phyloP scores from a whole-genome alignment of 2,113 vertebrate species.

The Xenus cinereus region DNA sequence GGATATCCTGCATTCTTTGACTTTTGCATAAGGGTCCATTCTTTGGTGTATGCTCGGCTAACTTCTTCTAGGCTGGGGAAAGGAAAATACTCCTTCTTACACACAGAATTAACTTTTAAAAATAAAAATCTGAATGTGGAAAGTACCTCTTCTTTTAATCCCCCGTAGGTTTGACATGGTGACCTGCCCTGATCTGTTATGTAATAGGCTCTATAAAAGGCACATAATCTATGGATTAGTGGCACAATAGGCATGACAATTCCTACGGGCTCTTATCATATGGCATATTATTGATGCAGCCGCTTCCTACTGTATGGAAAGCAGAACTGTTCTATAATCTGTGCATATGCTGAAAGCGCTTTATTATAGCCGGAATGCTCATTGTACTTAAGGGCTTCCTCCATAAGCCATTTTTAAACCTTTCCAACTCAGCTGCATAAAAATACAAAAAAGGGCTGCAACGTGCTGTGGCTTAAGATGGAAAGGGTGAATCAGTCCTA shows the following conservation, averaged over 20 bases:
- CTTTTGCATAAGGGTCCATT: neutral
- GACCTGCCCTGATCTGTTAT: slow-evolving; percentile 9
- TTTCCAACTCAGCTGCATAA: neutral
- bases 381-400: neutral
- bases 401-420: slow-evolving; percentile 1
- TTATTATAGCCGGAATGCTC: neutral
- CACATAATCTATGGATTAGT: slow-evolving; percentile 33
- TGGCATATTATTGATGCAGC: neutral
- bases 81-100: neutral
- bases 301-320: neutral
- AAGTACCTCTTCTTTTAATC: neutral
- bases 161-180: neutral
- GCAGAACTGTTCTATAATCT: neutral
- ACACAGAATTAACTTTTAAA: neutral
- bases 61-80: neutral
- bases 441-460: neutral
- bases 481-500: neutral
- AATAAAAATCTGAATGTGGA: neutral
- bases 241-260: neutral
- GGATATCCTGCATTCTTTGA: neutral
- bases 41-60: neutral
- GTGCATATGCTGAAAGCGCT: neutral
- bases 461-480: neutral
- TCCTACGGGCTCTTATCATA: neutral
- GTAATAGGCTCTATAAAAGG: slow-evolving; percentile 45